Evolutionary conservation across 2,888 invertebrate genomes (phyloP), one percentile per base, ranked within the genome.

Genomic region (Trissoscelio sp.): DNA sequence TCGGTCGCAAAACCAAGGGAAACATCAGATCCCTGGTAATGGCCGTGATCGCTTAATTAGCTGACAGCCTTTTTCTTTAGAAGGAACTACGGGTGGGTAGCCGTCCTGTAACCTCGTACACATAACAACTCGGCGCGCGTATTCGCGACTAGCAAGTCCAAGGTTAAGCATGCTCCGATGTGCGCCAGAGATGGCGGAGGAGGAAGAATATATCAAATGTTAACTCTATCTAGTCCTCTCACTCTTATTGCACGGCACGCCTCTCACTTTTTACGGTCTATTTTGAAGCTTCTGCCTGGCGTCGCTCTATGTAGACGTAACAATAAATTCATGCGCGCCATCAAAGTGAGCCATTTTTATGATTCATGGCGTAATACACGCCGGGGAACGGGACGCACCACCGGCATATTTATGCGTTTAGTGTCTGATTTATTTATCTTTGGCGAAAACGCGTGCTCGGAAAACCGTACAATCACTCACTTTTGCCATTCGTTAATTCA

Each of bases 81-180:
- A 82, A 89, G 89, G 89, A 89, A 89, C 88, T 89, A 89, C 87
- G 89, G 88, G 86, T 88, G 89, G 89, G 88, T 89, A 87, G 86
- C 82, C 87, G 84, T 86, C 85, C 85, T 87, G 81, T 69, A 88
- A 86, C 88, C 86, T 87, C 87, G 85, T 81, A 73, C 74, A 81
- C 82, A 80, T 82, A 82, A 82, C 78, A 70, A 44, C 75, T 69
- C 70, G 62, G 12, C 51, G 69, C 34, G 66, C 64, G 70, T 72
- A 82, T 82, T 82, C 66, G 74, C 77, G 79, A 77, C 70, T 60
- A 42, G 77, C 83, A 83, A 83, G 83, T 81, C 81, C 83, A 83
- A 83, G 83, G 83, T 79, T 81, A 69, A 79, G 79, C 73, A 39
- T 42, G 75, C 69, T 62, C 44, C 69, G 75, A 74, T 78, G 75